Evolutionary conservation across 2,797 vertebrate species (phyloP), one percentile per base, ranked within the genome.

Genomic region (Ctenopoma kingsleyae): DNA sequence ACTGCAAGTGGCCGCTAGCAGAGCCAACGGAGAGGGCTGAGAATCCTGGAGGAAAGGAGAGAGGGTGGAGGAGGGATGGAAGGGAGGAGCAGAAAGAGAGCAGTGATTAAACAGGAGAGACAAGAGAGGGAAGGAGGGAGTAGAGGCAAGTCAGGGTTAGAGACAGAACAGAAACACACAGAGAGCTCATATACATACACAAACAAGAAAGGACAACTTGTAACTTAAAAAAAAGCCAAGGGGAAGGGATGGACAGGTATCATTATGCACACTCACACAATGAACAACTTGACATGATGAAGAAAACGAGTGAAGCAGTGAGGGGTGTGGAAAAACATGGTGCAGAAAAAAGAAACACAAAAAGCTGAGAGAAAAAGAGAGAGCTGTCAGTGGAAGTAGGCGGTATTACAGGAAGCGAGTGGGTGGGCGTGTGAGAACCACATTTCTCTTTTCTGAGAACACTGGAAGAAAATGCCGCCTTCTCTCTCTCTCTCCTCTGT

Each of bases 1-100:
- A 95, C 98, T 99, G 97, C 98, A 99, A 90, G 98, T 99, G 85
- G 98, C 98, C 74, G 98, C 98, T 77, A 99, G 95, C 91, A 99
- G 94, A 92, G 98, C 98, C 2, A 99, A 93, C 80, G 98, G 98
- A 84, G 98, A 99, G 78, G 98, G 97, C 92, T 99, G 98, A 75
- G 97, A 92, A 84, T 98, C 97, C 97, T 98, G 88, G 68, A 81
- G 43, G 38, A 58, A 40, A 20, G 47, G 35, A 69, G 32, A 43
- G 36, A 51, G 68, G 69, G 40, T 1, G 12, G 44, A 50, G 48
- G 54, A 61, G n/a, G 46, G 38, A 77, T 36, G 48, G 54, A 64
- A 50, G 20, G 62, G 68, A 68, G 69, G 53, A n/a, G 56, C 43
- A 49, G 50, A 48, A 61, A 51, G 59, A 53, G 41, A 75, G 44